These are phyloP conservation scores for Mythimna impura DNA, from an alignment of 2,888 invertebrate genomes.

Conservation along the genomic window DNA sequence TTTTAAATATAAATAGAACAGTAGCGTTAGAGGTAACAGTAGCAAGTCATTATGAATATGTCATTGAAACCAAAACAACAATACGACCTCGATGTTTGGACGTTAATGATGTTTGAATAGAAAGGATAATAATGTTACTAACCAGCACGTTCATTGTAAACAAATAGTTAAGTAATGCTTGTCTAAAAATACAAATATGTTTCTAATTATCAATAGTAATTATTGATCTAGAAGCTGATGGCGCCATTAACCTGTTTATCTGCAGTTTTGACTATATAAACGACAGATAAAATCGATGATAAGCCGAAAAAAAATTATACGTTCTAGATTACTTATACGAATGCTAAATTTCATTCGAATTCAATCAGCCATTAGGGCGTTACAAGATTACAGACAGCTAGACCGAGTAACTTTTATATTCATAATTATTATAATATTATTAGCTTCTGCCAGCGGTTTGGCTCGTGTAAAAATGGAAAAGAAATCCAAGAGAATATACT, in stretches of 20 bases:
- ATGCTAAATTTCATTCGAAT: no score
- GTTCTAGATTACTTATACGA: no score
- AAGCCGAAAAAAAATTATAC: neutral
- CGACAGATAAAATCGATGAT: neutral
- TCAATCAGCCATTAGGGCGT: no score
- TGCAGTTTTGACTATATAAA: neutral
- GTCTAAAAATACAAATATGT: slow-evolving; percentile 12
- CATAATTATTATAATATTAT: no score
- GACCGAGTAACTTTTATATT: no score
- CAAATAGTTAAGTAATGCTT: slow-evolving; percentile 16
- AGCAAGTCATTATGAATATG: slow-evolving; percentile 9
- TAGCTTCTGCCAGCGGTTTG: no score
- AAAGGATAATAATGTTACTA: slow-evolving; percentile 34
- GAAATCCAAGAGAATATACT: no score
- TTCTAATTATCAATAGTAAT: neutral
- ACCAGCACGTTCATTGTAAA: slow-evolving; percentile 30
- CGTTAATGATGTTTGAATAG: slow-evolving; percentile 47
- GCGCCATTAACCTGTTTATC: neutral
- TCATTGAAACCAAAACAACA: slow-evolving; percentile 23
- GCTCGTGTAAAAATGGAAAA: no score
- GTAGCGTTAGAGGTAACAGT: neutral
- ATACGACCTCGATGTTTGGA: slow-evolving; percentile 8
- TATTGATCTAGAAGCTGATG: neutral
- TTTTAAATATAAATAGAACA: neutral
- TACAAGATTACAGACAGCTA: no score